Base-by-base conservation (phyloP, 2,888 invertebrate species). In the Drosophila demipolita region DNA sequence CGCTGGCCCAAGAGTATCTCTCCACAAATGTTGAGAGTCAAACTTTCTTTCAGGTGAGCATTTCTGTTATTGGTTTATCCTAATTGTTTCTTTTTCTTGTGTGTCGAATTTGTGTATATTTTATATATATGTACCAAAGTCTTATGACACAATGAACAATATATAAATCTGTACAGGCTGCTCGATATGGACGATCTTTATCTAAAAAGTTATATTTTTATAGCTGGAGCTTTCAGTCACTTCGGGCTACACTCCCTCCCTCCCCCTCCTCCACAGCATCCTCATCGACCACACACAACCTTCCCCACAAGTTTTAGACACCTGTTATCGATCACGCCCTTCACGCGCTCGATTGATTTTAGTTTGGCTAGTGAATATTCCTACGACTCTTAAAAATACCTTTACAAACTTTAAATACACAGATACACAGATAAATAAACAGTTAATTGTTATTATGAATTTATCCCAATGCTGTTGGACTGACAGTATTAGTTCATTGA, bases 1-100 rank as follows among this genome's bases (percentile, higher is more conserved):
- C 97, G 6, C 93, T 95, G 42, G 97, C 98, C 29, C 97, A 98
- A 91, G 96, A 96, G 71, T 95, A 98, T 85, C 94, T 98, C 48
- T 95, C 95, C 73, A 94, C 94, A 55, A 96, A 96, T 82, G 94
- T 95, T 29, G 94, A 95, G 59, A 96, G 96, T 63, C 94, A 94
- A 80, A 96, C 96, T 83, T 97, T 96, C 93, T 98, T 97, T 92
- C 96, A 97, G 95, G 98, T 97, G 93, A 74, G 78, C 64, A 48
- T 35, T 20, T 36, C 3, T 20, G 15, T 7, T 15, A 9, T 35
- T 52, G 12, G 32, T 20, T 33, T 52, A 33, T 52, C 3, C 15
- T 7, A 32, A 15, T 8, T 23, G 15, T 7, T 45, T 45, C 15
- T 23, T 45, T 20, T 45, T 23, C 45, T 45, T 8, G 15, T 23